Evolutionary conservation across 2,113 vertebrate genomes (phyloP), one percentile per base, ranked within the genome.

Genomic region (Thermophis baileyi): DNA sequence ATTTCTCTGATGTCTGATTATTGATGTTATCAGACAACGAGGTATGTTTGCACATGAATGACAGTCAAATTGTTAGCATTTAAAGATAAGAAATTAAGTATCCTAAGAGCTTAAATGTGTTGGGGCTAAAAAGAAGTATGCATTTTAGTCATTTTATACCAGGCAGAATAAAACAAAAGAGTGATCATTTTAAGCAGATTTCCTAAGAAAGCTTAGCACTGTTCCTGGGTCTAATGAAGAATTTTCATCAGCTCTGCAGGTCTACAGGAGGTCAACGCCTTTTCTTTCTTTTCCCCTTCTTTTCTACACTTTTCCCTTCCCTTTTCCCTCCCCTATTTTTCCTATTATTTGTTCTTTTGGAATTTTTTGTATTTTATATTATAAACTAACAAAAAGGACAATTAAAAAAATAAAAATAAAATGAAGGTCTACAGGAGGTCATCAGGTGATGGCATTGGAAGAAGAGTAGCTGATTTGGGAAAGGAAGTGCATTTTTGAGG

Each of bases 61-160:
- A 69, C 25, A 86, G 47, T 0, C 50, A 94, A 92, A 30, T 6
- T n/a, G 24, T 25, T 86, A n/a, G 11, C 9, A 11, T 93, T 44
- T 90, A 47, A 94, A 94, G 85, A 6, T 1, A 92, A 87, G 7
- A 2, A 60, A 54, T 0, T 85, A 60, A 89, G 85, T 50, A n/a
- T 74, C 46, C 90, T 95, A 18, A 91, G 54, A 93, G 89, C 0
- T 87, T 91, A 92, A 14, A 35, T 49, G 20, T 1, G 0, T 91
- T 90, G 10, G 88, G 49, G 91, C 0, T 0, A 6, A 0, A 46
- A 60, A 50, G 27, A 86, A 35, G 49, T 53, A 40, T 86, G 0
- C 3, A 85, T 95, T 94, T 93, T 74, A 46, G 7, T 53, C 1
- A 47, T 88, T 94, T 94, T 55, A 40, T 69, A 92, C 3, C 12